Conservation (phyloP, 2,888 invertebrate genomes). For the Drosophila demipolita region DNA sequence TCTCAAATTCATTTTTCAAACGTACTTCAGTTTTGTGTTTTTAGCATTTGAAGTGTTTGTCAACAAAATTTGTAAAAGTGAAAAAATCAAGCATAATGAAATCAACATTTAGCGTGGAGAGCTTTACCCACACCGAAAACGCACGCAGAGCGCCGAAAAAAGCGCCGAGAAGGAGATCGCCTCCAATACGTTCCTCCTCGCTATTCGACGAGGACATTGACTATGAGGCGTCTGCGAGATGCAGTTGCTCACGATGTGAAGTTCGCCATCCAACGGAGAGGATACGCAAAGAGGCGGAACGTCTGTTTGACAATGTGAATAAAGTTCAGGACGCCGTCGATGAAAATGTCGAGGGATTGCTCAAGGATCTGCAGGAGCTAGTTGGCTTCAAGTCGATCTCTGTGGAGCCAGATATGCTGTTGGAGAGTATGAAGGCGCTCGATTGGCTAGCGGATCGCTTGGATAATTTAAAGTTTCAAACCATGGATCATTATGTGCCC, state of each 20-base stretch:
- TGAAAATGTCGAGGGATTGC: neutral
- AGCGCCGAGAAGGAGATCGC: neutral
- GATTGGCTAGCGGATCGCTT: constrained; percentile 38
- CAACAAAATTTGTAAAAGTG: constrained; percentile 17
- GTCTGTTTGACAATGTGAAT: rapidly evolving
- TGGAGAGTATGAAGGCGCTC: constrained; percentile 31
- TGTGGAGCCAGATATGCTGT: constrained; percentile 3
- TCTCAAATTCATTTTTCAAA: neutral
- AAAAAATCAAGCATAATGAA: neutral
- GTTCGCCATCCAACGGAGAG: neutral
- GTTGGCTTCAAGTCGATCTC: constrained; percentile 43
- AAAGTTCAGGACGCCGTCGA: constrained; percentile 19
- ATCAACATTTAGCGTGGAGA: neutral
- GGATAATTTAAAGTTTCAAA: constrained; percentile 31
- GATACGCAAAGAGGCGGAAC: neutral
- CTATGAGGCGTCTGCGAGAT: neutral
- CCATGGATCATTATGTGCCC: constrained; percentile 9
- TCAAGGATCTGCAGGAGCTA: constrained; percentile 25
- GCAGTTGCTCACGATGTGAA: constrained; percentile 18
- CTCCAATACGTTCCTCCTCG: rapidly evolving
- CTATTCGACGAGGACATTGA: neutral
- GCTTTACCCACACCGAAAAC: neutral
- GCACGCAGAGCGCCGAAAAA: neutral
- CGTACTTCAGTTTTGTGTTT: neutral
- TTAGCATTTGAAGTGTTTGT: neutral